phyloP scores from a whole-genome alignment of 2,113 vertebrate species.

The Proteles cristata region DNA sequence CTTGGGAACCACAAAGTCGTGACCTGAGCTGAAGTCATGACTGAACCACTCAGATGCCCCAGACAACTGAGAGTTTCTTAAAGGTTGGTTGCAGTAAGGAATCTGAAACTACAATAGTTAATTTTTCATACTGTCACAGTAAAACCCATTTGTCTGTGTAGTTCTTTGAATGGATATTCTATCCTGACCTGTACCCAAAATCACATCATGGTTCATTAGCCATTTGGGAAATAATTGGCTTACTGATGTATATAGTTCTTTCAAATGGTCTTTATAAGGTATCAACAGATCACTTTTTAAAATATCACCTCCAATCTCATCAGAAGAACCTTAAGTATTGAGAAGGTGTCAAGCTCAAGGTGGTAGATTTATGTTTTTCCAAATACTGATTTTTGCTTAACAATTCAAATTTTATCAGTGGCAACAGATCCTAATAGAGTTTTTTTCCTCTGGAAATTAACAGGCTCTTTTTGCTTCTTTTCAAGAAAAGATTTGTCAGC shows the following conservation, averaged over 20 bases:
- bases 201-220: background rate
- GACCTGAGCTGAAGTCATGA: no score
- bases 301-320: background rate
- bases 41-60: no score
- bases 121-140: background rate
- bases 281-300: background rate
- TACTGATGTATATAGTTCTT: conserved; percentile 8
- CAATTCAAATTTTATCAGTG: background rate
- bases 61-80: background rate
- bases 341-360: background rate
- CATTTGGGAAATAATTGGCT: conserved; percentile 21
- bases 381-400: background rate
- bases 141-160: background rate
- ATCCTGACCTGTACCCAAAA: background rate
- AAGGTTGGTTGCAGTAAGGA: background rate
- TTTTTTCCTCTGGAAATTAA: background rate
- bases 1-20: no score
- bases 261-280: background rate
- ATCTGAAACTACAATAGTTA: background rate
- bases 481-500: background rate
- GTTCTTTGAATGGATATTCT: background rate
- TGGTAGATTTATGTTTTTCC: background rate
- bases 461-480: background rate
- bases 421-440: background rate
- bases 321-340: background rate